Evolutionary conservation across 2,888 invertebrate genomes (phyloP).

Genomic region (Eugnorisma glareosa): DNA sequence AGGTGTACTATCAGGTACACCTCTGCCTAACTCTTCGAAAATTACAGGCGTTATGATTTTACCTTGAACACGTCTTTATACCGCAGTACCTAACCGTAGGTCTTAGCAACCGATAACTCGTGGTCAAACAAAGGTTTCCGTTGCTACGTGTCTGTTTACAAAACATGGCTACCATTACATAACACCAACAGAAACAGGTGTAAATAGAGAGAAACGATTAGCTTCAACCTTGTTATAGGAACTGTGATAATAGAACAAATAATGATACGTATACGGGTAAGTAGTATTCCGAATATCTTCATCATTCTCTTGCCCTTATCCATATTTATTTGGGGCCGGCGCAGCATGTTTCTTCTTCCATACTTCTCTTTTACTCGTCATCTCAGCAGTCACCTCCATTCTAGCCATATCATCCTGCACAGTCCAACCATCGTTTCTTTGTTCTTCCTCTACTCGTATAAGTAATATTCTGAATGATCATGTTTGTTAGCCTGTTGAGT

Average conservation of each 20-base stretch:
- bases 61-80: too few relatives aligned
- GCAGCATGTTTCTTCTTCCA: too few relatives aligned
- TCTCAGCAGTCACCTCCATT: too few relatives aligned
- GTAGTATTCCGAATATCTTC: too few relatives aligned
- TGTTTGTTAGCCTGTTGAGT: too few relatives aligned
- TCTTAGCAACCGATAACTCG: constrained; percentile 34
- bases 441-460: too few relatives aligned
- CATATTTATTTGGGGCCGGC: too few relatives aligned
- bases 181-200: constrained; percentile 26
- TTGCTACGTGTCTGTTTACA: constrained; percentile 35
- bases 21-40: not conserved
- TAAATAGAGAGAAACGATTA: constrained; percentile 29
- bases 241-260: not conserved
- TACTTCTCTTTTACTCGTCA: too few relatives aligned
- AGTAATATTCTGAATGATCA: too few relatives aligned
- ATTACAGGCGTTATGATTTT: not conserved
- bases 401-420: too few relatives aligned
- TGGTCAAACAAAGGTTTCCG: constrained; percentile 10
- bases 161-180: constrained; percentile 46
- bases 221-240: not conserved
- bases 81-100: not conserved
- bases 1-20: not conserved
- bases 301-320: too few relatives aligned
- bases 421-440: too few relatives aligned
- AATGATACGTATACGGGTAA: not conserved